phyloP scores from a whole-genome alignment of 1,140 invertebrate species.

The Ostrea denselamellosa region DNA sequence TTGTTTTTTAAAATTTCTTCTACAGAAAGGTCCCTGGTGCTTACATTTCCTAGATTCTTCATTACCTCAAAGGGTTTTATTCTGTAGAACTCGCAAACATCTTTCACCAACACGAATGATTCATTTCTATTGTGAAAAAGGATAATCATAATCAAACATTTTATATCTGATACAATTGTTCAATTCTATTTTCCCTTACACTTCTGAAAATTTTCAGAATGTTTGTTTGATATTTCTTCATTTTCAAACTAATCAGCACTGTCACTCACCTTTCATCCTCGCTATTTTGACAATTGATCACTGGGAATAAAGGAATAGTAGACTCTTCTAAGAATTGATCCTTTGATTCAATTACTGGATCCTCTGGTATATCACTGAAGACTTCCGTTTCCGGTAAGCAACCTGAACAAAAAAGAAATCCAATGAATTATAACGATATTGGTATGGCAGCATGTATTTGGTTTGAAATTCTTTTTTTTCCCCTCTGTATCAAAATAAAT shows the following conservation, averaged over 20 bases:
- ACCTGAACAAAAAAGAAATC: background rate
- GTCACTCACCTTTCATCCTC: background rate
- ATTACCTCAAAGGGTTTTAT: background rate
- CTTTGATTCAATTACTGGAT: slow-evolving; percentile 58
- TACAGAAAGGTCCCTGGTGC: background rate
- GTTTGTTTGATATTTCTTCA: background rate
- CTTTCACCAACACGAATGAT: slow-evolving; percentile 20
- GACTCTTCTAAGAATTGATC: slow-evolving; percentile 45
- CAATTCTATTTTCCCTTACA: no score
- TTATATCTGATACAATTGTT: background rate
- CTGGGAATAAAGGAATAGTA: slow-evolving; percentile 25
- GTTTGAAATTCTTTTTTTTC: no score
- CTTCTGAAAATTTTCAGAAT: background rate
- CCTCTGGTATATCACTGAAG: slow-evolving; percentile 58
- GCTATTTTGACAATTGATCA: slow-evolving; percentile 24
- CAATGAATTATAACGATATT: background rate
- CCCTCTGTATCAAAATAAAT: no score
- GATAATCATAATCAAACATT: background rate
- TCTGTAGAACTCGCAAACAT: slow-evolving; percentile 22
- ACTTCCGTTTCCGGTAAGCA: slow-evolving; percentile 50
- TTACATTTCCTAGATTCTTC: background rate
- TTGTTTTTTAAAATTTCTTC: background rate
- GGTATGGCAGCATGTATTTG: no score
- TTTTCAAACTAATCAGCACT: background rate
- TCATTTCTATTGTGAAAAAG: background rate